These are phyloP conservation scores for Mola mola DNA, from an alignment of 2,113 vertebrate species.

Conservation along the genomic window DNA sequence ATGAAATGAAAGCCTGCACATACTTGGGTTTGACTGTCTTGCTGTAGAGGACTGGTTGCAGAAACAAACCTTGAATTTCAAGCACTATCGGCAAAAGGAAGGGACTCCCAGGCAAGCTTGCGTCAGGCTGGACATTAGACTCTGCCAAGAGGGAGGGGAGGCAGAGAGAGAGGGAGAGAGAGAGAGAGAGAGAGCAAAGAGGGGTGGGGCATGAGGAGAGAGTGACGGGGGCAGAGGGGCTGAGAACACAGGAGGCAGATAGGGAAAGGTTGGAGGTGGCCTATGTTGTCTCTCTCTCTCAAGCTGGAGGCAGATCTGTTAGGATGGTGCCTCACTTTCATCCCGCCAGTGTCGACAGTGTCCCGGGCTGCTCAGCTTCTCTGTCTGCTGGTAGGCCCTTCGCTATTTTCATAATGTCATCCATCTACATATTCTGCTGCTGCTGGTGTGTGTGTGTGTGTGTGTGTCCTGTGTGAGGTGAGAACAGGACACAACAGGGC, in stretches of 20 bases:
- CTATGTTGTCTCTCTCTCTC: slow-evolving; percentile 63
- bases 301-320: slow-evolving; percentile 65
- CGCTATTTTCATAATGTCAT: slow-evolving; percentile 8
- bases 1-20: slow-evolving; percentile 1
- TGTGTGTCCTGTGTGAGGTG: slow-evolving; percentile 19
- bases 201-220: slow-evolving; percentile 32
- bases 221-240: slow-evolving; percentile 43
- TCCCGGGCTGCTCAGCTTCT: slow-evolving; percentile 27
- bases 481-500: slow-evolving; percentile 32
- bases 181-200: slow-evolving; percentile 53
- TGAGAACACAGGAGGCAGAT: slow-evolving; percentile 40
- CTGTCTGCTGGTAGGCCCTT: slow-evolving; percentile 55
- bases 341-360: slow-evolving; percentile 26
- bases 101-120: slow-evolving; percentile 37
- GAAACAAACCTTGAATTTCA: slow-evolving; percentile 81
- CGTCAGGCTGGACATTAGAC: slow-evolving; percentile 49
- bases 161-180: slow-evolving; percentile 35
- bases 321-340: slow-evolving; percentile 45
- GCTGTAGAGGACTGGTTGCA: background rate
- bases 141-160: slow-evolving; percentile 30
- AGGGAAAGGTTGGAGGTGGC: slow-evolving; percentile 51
- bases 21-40: background rate
- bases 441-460: background rate
- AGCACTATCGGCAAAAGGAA: slow-evolving; percentile 35
- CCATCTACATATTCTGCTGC: background rate